Evolutionary conservation across 2,888 invertebrate species (phyloP), one percentile per base, ranked within the genome.

Genomic region (Laothoe populi): DNA sequence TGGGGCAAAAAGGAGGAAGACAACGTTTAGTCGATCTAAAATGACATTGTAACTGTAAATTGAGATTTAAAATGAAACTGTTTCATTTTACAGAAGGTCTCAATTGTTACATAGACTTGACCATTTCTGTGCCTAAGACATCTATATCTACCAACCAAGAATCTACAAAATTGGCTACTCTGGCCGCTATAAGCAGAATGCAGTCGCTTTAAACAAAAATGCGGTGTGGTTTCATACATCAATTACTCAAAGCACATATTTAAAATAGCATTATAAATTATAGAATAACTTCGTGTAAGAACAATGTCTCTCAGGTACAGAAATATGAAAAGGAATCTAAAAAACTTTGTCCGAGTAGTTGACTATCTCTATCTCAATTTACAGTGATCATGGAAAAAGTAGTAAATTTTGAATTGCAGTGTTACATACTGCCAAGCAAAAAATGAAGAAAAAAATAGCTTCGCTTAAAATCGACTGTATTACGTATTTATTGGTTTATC

Each of bases 1-100:
- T 97, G 97, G 97, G 96, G 96, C 70, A 95, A 95, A 77, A 94
- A 93, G 74, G 95, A 94, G 75, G 94, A 94, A 73, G 94, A 94
- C 72, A 94, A 92, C 77, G 94, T 92, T 73, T 92, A 92, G 78
- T 79, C 68, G 66, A 66, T 65, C 63, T 40, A 24, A 66, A 70
- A 75, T 63, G 66, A 61, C 44, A 64, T 70, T 77, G 75, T 70
- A 70, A 72, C 74, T 74, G 75, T 74, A 73, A 79, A 78, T 81
- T 83, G 83, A 82, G 81, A 42, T 53, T 11, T 35, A 11, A 35
- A 53, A 16, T 35, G 10, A 35, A 35, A 10, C 19, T 35, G 60
- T 21, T 53, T 61, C 31, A 61, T 61, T 53, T 42, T 42, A 16
- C 42, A 42, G 23, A 60, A 48, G 8, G 31, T 46, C 38, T n/a